Base-by-base conservation (phyloP, 1,140 invertebrate genomes). In the Plodia interpunctella region DNA sequence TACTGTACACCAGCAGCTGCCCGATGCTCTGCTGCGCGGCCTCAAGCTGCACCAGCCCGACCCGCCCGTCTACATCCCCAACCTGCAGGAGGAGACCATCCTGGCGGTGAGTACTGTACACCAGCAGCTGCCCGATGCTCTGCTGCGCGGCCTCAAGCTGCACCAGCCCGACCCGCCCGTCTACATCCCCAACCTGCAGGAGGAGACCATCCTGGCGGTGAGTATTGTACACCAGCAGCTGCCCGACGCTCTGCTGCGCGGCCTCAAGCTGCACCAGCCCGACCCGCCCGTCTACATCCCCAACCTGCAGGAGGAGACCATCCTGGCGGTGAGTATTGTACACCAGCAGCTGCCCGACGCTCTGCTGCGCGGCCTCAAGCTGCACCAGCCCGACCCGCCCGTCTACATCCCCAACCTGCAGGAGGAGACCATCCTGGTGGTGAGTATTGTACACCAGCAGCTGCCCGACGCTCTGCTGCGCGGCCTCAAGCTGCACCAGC, bases 341-440 rank as follows among this genome's bases (percentile, higher is more conserved):
- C 21, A 25, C 21, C 21, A 25, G 21, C 21, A n/a, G 21, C 21
- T 25, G 70, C 95, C 95, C 50, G 95, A 96, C 79, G 93, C 78
- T 44, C 74, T 88, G 63, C 76, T 88, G 60, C 79, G 85, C 57
- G 82, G 78, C 58, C 76, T 90, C 62, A 81, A 86, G 65, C 66
- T 86, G 68, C 83, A 81, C 64, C 74, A 80, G 57, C 88, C 91
- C 63, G 91, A 93, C 59, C 94, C 94, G 59, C 92, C 96, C 62
- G 94, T 94, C 62, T 98, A 98, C 90, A 93, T 96, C 20, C 97
- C 97, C 5, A 97, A 98, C 83, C 88, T 99, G 57, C 96, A 97
- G 32, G 97, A 98, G 87, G 98, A 99, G 90, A 99, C 98, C 17
- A 91, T 99, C 17, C 92, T 99, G 65, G 97, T 98, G 76, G 94